These are phyloP conservation scores for Cephalopachus bancanus DNA, from an alignment of 2,797 vertebrate genomes.

Conservation along the genomic window DNA sequence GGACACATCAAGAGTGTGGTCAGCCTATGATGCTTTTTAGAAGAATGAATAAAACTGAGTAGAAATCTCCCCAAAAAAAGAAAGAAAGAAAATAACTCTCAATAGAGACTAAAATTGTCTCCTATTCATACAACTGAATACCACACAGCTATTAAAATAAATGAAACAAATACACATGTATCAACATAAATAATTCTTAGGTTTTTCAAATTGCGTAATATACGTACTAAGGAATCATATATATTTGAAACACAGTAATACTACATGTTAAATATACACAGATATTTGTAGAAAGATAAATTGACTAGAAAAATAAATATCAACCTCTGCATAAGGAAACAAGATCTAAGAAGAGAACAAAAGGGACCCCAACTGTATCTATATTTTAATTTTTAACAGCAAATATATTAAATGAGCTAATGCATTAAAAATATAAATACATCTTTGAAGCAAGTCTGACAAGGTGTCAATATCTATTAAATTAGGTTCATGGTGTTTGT, in stretches of 20 bases:
- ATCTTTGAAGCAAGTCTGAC: slow-evolving; percentile 16
- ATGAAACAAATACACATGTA: not conserved
- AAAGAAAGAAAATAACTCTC: not conserved
- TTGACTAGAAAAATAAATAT: not conserved
- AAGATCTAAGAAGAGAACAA: slow-evolving; percentile 13
- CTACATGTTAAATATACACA: not conserved
- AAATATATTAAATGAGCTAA: not conserved
- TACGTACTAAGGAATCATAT: not conserved
- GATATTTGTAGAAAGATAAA: not conserved
- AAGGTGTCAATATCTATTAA: slow-evolving; percentile 29
- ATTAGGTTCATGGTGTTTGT: not conserved
- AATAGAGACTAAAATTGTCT: not conserved
- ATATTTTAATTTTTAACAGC: slow-evolving; percentile 22
- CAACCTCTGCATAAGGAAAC: not conserved
- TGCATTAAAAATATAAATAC: not conserved
- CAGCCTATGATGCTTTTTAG: slow-evolving; percentile 9
- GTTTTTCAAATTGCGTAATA: not conserved
- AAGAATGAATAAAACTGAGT: slow-evolving; percentile 68
- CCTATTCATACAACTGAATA: slow-evolving; percentile 18
- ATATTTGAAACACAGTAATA: not conserved
- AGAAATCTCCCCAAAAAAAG: not conserved
- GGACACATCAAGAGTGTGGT: not conserved
- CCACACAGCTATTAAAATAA: not conserved
- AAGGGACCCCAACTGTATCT: not conserved
- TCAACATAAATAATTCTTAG: slow-evolving; percentile 1